These are phyloP conservation scores for Heliothis subflexa DNA, from an alignment of 1,140 invertebrate genomes.

Conservation along the genomic window DNA sequence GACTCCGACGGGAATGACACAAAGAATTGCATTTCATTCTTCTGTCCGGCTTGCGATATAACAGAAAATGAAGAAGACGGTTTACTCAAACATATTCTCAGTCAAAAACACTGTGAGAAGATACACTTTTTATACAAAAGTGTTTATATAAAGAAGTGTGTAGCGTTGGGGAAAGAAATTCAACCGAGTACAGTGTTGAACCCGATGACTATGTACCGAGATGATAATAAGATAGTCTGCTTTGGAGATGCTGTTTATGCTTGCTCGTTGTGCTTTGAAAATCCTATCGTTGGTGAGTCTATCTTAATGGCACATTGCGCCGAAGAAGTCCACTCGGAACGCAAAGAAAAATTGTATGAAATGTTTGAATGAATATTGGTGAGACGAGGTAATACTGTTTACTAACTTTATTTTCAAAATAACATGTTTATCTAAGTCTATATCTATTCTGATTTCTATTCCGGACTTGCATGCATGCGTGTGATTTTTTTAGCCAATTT, in stretches of 20 bases:
- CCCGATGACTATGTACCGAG: constrained; percentile 79
- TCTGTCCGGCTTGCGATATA: constrained; percentile 70
- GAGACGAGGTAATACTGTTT: not conserved
- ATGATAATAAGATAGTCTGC: constrained; percentile 83
- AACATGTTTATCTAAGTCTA: not conserved
- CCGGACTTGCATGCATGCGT: not conserved
- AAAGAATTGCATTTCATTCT: constrained; percentile 67
- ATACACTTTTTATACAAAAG: constrained; percentile 82
- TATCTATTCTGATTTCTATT: not conserved
- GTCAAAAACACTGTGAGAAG: constrained; percentile 76
- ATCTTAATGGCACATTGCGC: constrained; percentile 75
- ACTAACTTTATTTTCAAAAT: not conserved
- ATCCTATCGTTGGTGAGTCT: constrained; percentile 76
- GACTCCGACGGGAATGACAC: constrained; percentile 61
- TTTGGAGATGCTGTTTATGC: constrained; percentile 81
- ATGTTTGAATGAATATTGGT: constrained; percentile 49
- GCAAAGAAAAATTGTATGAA: constrained; percentile 66
- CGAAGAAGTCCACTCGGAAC: constrained; percentile 65
- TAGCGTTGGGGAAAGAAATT: constrained; percentile 72
- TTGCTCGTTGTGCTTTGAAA: constrained; percentile 79
- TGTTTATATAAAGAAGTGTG: constrained; percentile 81
- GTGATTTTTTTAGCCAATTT: not conserved
- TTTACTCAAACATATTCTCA: constrained; percentile 74
- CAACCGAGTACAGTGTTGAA: constrained; percentile 80
- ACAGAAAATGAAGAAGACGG: constrained; percentile 70